Evolutionary conservation across 2,888 invertebrate genomes (phyloP).

Genomic region (Strigamia transsilvanica): DNA sequence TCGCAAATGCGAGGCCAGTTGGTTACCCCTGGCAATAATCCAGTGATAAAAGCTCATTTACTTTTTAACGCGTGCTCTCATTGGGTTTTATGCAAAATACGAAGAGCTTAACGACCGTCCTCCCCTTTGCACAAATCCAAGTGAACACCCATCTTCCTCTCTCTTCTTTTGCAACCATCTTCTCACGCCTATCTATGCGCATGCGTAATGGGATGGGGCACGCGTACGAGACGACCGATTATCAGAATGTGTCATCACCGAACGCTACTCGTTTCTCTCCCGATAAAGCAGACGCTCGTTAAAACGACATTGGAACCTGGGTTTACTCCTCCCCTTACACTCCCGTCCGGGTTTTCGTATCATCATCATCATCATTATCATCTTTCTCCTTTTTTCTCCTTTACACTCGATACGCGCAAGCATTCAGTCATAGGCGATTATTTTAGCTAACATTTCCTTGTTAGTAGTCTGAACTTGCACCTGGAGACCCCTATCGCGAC

Average conservation of each 20-base stretch:
- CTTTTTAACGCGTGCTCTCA: conserved; percentile 38
- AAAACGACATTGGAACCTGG: conserved; percentile 27
- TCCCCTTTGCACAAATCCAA: conserved; percentile 24
- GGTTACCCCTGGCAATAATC: conserved; percentile 26
- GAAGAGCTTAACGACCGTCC: conserved; percentile 24
- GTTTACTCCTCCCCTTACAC: neutral
- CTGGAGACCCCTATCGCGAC: conserved; percentile 21
- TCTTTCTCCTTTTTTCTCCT: neutral
- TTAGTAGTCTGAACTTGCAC: conserved; percentile 15
- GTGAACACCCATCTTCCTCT: conserved; percentile 12
- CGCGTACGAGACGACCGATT: conserved; percentile 26
- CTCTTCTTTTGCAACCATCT: conserved; percentile 34
- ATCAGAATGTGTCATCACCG: conserved; percentile 38
- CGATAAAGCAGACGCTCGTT: conserved; percentile 35
- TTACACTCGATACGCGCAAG: neutral
- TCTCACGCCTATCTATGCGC: conserved; percentile 38
- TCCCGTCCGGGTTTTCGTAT: neutral
- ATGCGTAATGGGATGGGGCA: conserved; percentile 38
- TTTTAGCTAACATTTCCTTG: conserved; percentile 9
- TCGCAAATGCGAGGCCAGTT: conserved; percentile 23
- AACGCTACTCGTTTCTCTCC: conserved; percentile 37
- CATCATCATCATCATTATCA: conserved; percentile 20
- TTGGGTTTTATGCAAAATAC: conserved; percentile 27
- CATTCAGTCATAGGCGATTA: neutral
- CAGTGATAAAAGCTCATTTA: conserved; percentile 38